Evolutionary conservation across 37 sponge, comb jelly and placozoan species (phyloP).

Genomic region (Eunapius fragilis): DNA sequence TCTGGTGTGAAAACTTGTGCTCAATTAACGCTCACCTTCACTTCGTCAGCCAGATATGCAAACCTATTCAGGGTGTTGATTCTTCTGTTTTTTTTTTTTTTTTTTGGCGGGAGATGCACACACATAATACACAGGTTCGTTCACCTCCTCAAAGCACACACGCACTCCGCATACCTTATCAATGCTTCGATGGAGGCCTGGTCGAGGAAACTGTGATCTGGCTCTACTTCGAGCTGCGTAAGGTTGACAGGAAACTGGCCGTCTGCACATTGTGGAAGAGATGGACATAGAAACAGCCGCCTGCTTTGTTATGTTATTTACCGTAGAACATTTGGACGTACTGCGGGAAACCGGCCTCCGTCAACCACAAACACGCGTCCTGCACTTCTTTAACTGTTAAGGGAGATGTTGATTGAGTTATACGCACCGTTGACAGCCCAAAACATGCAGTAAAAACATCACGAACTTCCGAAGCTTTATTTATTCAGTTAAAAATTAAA

Average conservation of each 20-base stretch:
- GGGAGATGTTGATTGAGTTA: not conserved
- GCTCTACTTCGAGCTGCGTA: slow-evolving; percentile 70
- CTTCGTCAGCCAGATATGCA: slow-evolving; percentile 73
- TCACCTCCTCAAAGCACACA: not conserved
- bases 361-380: slow-evolving; percentile 84
- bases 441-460: too few species aligned
- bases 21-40: slow-evolving; percentile 9
- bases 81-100: slow-evolving; percentile 43
- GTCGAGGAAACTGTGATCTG: slow-evolving; percentile 75
- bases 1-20: too few species aligned
- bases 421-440: not conserved
- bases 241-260: slow-evolving; percentile 81
- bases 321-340: slow-evolving; percentile 92
- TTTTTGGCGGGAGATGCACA: not conserved
- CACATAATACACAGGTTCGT: not conserved
- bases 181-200: slow-evolving; percentile 68
- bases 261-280: slow-evolving; percentile 29
- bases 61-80: slow-evolving; percentile 70
- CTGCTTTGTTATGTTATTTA: slow-evolving; percentile 12
- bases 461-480: too few species aligned
- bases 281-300: not conserved
- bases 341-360: slow-evolving; percentile 89
- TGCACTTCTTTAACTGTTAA: slow-evolving; percentile 75
- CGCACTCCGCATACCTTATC: slow-evolving; percentile 48
- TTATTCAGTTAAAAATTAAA: too few species aligned